Base-by-base conservation (phyloP, 2,888 invertebrate species). In the Cheilosia vernalis region DNA sequence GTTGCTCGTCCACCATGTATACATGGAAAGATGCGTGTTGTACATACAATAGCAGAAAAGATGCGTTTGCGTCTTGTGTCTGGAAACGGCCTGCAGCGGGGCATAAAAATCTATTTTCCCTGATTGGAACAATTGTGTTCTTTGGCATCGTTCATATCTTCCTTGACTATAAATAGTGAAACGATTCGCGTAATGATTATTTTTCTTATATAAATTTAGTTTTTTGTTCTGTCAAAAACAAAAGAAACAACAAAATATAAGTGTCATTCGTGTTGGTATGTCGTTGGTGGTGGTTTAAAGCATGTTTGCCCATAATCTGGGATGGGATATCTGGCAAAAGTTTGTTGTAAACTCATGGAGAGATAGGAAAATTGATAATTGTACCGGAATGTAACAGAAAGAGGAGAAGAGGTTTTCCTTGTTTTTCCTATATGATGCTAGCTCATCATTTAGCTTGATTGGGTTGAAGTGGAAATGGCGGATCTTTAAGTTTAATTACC, bases 71-170 rank as follows among this genome's bases (percentile, higher is more conserved):
- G 19, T 66, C 64, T 79, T 17, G 44, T 69, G 55, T 49, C 69
- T 61, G 10, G 15, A 60, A 24, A 15, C 51, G 24, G 13, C 5
- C 21, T 2, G n/a, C 24, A 60, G n/a, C 17, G 44, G 49, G 64
- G 47, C 55, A 63, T 19, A 51, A 51, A 47, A 69, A 81, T 44
- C 58, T 49, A 63, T 55, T 55, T 63, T 79, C 64, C 64, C 51
- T 79, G 79, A 84, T 84, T 84, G 83, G 83, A 63, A 78, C 74
- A 84, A 84, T 74, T 79, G 83, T 84, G 67, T 73, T 51, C 79
- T 58, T 79, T 79, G 58, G 69, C 79, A 84, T 84, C 73, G 83
- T 84, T 79, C 78, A 83, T 78, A 78, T 78, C 82, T 84, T 78
- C 82, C 73, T 63, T 79, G 79, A 79, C 69, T 78, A 78, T 78